Base-by-base conservation (phyloP, 1,140 invertebrate species). In the Phenacoccus solenopsis region DNA sequence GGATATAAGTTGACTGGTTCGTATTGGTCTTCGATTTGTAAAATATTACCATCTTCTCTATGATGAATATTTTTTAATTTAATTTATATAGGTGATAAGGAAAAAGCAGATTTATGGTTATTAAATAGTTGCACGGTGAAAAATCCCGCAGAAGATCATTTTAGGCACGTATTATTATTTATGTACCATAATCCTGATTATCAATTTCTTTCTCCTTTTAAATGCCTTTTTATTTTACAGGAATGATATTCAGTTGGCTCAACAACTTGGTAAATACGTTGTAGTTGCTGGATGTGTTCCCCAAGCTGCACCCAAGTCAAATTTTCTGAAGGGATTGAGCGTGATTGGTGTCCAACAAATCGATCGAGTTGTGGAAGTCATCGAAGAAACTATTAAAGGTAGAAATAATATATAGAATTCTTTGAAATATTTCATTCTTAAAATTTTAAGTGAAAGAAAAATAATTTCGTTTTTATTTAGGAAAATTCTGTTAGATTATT, bases 71-170 rank as follows among this genome's bases (percentile, higher is more conserved):
- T 71, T 67, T 72, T 61, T 56, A 1, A 35, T 69, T 70, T 1
- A 32, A 49, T 59, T 69, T 68, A 71, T 74, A 64, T 75, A 75
- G 86, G 93, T 69, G 84, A 93, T 69, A 91, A 93, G 80, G 79
- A 84, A 28, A 80, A 84, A 59, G 96, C 96, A 0, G 90, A 98
- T 80, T 78, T 98, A 2, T 98, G 96, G 95, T 78, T 98, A 12
- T 81, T 99, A 0, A 98, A 99, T 79, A 97, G 94, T 71, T 98
- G 96, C 77, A 98, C 96, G 4, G 96, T 98, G 0, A 99, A 98
- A 79, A 97, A 86, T 80, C 97, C 97, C 28, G 88, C 95, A 0
- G 96, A 98, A 79, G 93, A 96, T 80, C 96, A 98, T 79, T 96
- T 98, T 76, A 85, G 38, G 38, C 20, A n/a, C n/a, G n/a, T n/a